These are phyloP conservation scores for Nasonia vitripennis DNA, from an alignment of 1,140 invertebrate genomes.

Conservation along the genomic window DNA sequence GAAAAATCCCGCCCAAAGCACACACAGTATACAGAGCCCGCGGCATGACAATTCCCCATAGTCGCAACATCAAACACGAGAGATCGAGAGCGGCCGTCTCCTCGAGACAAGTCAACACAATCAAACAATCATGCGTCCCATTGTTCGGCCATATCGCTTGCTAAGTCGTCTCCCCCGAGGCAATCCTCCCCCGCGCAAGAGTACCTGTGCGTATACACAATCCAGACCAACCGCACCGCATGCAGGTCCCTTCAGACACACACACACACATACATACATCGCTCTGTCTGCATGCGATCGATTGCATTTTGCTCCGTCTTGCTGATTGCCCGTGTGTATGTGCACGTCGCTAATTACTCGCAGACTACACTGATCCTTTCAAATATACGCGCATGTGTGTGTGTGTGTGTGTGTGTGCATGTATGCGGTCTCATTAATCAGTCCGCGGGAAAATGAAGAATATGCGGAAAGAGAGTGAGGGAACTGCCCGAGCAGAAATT, in stretches of 20 bases:
- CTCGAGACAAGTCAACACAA: conserved; percentile 3
- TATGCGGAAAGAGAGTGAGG: neutral
- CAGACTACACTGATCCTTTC: conserved; percentile 2
- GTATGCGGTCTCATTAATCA: neutral
- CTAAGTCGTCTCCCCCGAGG: neutral
- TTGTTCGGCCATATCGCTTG: conserved; percentile 1
- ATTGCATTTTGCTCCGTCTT: conserved; percentile 27
- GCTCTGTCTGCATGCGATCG: neutral
- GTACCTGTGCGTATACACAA: neutral
- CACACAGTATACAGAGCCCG: too few species aligned
- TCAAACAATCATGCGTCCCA: conserved; percentile 2
- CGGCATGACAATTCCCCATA: neutral
- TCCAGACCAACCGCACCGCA: neutral
- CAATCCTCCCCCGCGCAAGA: neutral
- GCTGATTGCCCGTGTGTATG: neutral
- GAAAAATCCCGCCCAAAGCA: neutral
- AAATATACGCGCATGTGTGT: neutral
- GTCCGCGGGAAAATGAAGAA: neutral
- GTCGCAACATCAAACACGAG: neutral
- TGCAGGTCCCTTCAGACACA: too few species aligned
- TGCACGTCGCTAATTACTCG: conserved; percentile 25
- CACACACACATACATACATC: neutral
- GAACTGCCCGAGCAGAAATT: neutral
- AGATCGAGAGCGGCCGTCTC: neutral
- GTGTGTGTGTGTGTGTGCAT: neutral